Base-by-base conservation (phyloP, 2,888 invertebrate species). In the Glyphotaelius pellucidus region DNA sequence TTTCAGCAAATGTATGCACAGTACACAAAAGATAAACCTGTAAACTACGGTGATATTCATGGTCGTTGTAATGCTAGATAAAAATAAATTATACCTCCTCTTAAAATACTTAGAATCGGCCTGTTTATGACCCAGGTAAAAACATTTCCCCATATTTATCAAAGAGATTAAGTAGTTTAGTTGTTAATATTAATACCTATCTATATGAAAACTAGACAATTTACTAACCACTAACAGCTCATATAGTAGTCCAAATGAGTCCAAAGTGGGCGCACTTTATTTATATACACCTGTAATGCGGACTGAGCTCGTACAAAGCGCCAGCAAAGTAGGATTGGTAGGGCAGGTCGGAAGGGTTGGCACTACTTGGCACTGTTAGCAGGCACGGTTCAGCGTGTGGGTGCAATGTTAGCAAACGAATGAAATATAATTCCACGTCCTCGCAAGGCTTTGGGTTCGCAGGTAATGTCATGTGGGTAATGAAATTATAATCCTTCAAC, bases 401-500 rank as follows among this genome's bases (percentile, higher is more conserved):
- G 19, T 67, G 25, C 88, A 30, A 79, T 11, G 25, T 31, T 79
- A 85, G 85, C n/a, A 85, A 42, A n/a, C 42, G 85, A 85, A 42
- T 85, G 30, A 38, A 38, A 38, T 85, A 42, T 85, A 38, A 85
- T 85, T 85, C 38, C 85, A n/a, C 30, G 85, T 85, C 85, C n/a
- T 38, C 42, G n/a, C 38, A 67, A 85, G 85, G 85, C 85, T 42
- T 38, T 85, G 85, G 85, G 85, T 85, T 85, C n/a, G 38, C 85
- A 35, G 85, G 85, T 85, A 85, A 85, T 85, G 85, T 85, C 85
- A 42, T 85, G 85, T 38, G 85, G 42, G 85, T 85, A 85, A 85
- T 85, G 85, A 85, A 85, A 85, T 85, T 85, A 85, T 85, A 85
- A 85, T 85, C 85, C 85, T 85, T 85, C 38, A 38, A 85, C 42